Conservation (phyloP, 2,797 vertebrate genomes). For the Tadarida brasiliensis region DNA sequence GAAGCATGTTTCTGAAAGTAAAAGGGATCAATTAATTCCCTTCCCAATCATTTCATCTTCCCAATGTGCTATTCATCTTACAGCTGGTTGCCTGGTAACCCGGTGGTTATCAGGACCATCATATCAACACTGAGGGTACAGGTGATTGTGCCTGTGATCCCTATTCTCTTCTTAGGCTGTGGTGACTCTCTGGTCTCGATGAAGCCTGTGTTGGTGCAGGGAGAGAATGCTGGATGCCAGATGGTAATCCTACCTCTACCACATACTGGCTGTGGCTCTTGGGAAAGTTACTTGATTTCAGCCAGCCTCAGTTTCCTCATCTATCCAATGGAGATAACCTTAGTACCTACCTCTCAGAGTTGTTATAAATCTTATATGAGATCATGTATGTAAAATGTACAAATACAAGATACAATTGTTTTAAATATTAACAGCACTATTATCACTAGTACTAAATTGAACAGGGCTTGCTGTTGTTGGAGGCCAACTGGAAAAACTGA, state of each 20-base stretch:
- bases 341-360: background rate
- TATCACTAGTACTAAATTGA: background rate
- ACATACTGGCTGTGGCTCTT: background rate
- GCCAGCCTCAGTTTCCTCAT: background rate
- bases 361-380: background rate
- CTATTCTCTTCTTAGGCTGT: fast-evolving
- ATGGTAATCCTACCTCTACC: background rate
- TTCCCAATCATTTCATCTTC: conserved; percentile 32
- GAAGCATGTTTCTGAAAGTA: conserved; percentile 23
- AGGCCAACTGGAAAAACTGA: background rate
- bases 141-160: background rate
- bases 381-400: background rate
- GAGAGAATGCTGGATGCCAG: background rate
- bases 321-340: background rate
- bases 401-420: background rate
- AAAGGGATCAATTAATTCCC: conserved; percentile 44
- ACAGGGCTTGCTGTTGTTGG: background rate
- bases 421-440: background rate
- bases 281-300: background rate
- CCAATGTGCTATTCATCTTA: background rate
- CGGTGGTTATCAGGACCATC: background rate
- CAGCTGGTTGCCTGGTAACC: conserved; percentile 25
- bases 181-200: background rate
- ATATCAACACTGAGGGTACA: background rate
- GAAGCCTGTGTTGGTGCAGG: background rate